Evolutionary conservation across 2,113 vertebrate genomes (phyloP).

Genomic region (Spea multiplicata): DNA sequence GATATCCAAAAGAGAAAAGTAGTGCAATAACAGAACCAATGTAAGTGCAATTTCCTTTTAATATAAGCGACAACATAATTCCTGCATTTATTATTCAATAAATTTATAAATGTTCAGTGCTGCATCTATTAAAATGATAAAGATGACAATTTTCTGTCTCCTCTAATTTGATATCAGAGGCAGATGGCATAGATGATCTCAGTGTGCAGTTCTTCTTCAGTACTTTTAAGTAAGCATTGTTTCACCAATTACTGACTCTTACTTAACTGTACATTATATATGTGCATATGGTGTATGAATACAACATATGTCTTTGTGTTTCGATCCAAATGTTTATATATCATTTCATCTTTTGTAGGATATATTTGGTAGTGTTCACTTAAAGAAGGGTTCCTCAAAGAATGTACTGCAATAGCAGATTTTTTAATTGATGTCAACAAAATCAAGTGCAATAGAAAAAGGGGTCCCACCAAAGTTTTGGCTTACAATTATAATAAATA

Average conservation of each 20-base stretch:
- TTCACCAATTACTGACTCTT: slow-evolving; percentile 29
- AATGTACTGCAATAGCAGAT: neutral
- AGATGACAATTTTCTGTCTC: neutral
- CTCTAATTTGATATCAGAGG: neutral
- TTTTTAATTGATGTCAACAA: neutral
- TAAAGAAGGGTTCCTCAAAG: slow-evolving; percentile 7
- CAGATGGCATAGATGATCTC: slow-evolving; percentile 29
- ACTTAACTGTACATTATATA: slow-evolving; percentile 26
- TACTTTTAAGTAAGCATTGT: slow-evolving; percentile 2
- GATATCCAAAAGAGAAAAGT: too few species aligned
- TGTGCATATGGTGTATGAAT: slow-evolving; percentile 35
- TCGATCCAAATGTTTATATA: slow-evolving; percentile 18
- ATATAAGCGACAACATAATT: too few species aligned
- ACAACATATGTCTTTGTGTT: slow-evolving; percentile 42
- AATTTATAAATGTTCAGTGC: too few species aligned
- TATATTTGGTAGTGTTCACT: slow-evolving; percentile 35
- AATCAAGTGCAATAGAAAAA: neutral
- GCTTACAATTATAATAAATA: neutral
- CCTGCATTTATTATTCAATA: too few species aligned
- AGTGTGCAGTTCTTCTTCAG: slow-evolving; percentile 8
- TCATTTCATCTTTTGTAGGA: slow-evolving; percentile 3
- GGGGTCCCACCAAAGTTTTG: neutral
- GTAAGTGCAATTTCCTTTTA: too few species aligned
- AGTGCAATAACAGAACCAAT: too few species aligned
- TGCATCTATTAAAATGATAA: too few species aligned